Conservation (phyloP, 2,797 vertebrate species). For the Onychomys leucogaster region DNA sequence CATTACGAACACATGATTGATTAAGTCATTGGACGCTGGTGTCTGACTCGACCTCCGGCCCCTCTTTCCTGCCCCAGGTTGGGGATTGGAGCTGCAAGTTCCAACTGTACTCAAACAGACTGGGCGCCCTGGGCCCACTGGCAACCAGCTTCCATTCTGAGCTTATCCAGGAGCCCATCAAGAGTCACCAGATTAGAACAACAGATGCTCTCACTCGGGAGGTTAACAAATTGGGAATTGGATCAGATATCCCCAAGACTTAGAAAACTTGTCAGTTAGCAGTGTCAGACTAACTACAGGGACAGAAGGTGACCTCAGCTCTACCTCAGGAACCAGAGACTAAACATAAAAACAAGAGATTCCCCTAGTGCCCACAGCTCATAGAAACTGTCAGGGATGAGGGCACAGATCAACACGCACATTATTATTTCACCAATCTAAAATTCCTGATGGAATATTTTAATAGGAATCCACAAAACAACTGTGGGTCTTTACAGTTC, state of each 20-base stretch:
- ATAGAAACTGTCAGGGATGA: neutral
- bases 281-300: neutral
- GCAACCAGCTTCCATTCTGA: neutral
- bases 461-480: neutral
- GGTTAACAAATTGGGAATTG: neutral
- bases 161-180: neutral
- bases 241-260: neutral
- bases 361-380: neutral
- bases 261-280: neutral
- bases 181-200: neutral
- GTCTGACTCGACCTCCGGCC: neutral
- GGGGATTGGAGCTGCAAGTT: neutral
- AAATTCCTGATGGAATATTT: constrained; percentile 11
- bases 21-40: neutral
- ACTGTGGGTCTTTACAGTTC: neutral
- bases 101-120: neutral
- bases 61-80: neutral
- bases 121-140: neutral
- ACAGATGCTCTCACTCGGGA: neutral
- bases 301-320: neutral
- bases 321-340: neutral
- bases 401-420: neutral
- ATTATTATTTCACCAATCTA: constrained; percentile 1
- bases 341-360: neutral
- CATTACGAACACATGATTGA: neutral